Evolutionary conservation across 1,140 invertebrate genomes (phyloP), one percentile per base, ranked within the genome.

Genomic region (Heliothis virescens): DNA sequence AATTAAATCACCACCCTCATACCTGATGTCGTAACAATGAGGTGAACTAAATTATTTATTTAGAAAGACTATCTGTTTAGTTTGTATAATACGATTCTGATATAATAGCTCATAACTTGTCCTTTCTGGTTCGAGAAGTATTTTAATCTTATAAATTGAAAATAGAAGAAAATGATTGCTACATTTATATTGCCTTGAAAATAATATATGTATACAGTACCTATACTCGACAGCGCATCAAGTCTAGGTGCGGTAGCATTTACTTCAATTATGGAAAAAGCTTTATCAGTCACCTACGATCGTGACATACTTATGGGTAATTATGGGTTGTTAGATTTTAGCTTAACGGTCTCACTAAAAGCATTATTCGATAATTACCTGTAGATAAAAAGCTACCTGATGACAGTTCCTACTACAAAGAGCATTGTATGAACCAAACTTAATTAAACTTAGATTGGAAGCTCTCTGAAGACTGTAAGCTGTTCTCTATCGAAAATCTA

Each of bases 251-350:
- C 21, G 67, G 67, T 52, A 29, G 21, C 48, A 50, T 71, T 48
- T n/a, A 71, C 18, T 71, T 52, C 67, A 71, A 71, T 71, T 52
- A 71, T 52, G 48, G 47, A 52, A 71, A 71, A 52, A 71, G 67
- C 67, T 41, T 71, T 29, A 71, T 71, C 67, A 71, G 48, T 11
- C 10, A 67, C 63, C n/a, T 53, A 41, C 47, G 11, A 12, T 16
- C 16, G 41, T 13, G 65, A 52, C 18, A 16, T 48, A 48, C 48
- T 18, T 63, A 16, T 52, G 18, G 18, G 18, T 71, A 71, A 26
- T 71, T 29, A n/a, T 15, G 21, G 18, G 18, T 71, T 26, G 67
- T 71, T 52, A 29, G 18, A 16, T 47, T 63, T 63, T n/a, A 53
- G 48, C 18, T 53, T 3, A 29, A 52, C 15, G 62, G 2, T 13